Base-by-base conservation (phyloP, 2,113 vertebrate species). In the Nerophis ophidion region DNA sequence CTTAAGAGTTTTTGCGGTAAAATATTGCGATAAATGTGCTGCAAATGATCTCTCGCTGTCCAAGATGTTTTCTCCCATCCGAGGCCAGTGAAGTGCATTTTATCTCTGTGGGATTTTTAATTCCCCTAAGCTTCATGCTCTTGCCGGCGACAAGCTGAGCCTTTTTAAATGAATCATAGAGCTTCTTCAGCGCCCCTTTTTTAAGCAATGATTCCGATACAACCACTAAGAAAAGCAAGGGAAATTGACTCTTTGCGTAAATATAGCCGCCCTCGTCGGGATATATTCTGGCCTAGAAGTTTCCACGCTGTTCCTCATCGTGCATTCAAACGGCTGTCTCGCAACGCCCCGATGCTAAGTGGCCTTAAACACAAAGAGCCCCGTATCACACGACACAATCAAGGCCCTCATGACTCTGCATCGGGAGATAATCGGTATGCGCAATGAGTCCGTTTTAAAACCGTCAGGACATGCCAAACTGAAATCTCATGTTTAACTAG, bases 11-110 rank as follows among this genome's bases (percentile, higher is more conserved):
- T 26, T 1, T 3, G 12, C 40, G 12, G 40, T 44, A 8, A 38
- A 56, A 53, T 81, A 84, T 84, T 77, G 74, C 76, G 71, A 61
- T 62, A 63, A 61, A 47, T 66, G 60, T 54, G 54, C 56, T 74
- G 66, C 80, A 57, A 33, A 77, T 71, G 64, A 81, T 71, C 59
- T 73, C 73, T 83, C 48, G 33, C 49, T 46, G 36, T 51, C 74
- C 56, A 79, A 68, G 45, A 59, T 52, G 11, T 48, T 53, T 17
- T 75, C 58, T 76, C 12, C 52, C 17, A 55, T 67, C 54, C 36
- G 4, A 35, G 40, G 60, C 51, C 13, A 17, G 45, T 48, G 16
- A 13, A 58, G 42, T 4, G 4, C 1, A 14, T 53, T 74, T 68
- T 69, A 68, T 69, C 46, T 57, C 10, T 3, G n/a, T 49, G 38